Base-by-base conservation (phyloP, 2,888 invertebrate genomes). In the Phytoseiulus persimilis region DNA sequence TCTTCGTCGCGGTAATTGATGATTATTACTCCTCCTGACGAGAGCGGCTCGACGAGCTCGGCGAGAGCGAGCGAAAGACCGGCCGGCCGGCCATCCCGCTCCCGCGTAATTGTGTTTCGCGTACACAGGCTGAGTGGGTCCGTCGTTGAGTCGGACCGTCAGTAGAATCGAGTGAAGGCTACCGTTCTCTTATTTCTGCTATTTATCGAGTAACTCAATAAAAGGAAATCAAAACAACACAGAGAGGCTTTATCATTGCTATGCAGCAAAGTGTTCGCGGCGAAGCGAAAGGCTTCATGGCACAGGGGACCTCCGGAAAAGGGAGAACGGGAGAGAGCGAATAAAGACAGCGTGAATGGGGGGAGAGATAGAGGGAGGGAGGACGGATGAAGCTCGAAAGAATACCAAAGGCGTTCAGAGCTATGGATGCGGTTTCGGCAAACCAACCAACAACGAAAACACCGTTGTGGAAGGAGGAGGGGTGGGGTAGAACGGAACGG, bases 171-270 rank as follows among this genome's bases (percentile, higher is more conserved):
- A 28, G 65, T 11, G 46, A 46, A 46, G 9, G 46, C 46, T 6
- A 46, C 46, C 65, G 65, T 65, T 23, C 65, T 65, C 65, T 65
- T 65, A 65, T 65, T 65, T 65, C 65, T 65, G 65, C 65, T 65
- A 65, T 65, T 65, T 65, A 65, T 65, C 65, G 65, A 65, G 65
- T 65, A 65, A 65, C 65, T 65, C 65, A 65, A 65, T 65, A 65
- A 28, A 65, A 65, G 65, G 11, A 28, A 65, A 65, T 65, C 65
- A 65, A 65, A 65, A 65, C 65, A 65, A 65, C 65, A 65, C 65
- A 65, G 14, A 14, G 65, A 65, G 65, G 11, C 65, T 65, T 28
- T 65, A 65, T 65, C 65, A 65, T 65, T 65, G 65, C 65, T 65
- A 65, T 65, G 65, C 65, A 18, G 28, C 65, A 23, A 28, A 65